A percentile compares a stretch with the other conserved stretches of the same genome.
Conservation (phyloP, 2,888 invertebrate genomes). For the Danaus chrysippus region DNA sequence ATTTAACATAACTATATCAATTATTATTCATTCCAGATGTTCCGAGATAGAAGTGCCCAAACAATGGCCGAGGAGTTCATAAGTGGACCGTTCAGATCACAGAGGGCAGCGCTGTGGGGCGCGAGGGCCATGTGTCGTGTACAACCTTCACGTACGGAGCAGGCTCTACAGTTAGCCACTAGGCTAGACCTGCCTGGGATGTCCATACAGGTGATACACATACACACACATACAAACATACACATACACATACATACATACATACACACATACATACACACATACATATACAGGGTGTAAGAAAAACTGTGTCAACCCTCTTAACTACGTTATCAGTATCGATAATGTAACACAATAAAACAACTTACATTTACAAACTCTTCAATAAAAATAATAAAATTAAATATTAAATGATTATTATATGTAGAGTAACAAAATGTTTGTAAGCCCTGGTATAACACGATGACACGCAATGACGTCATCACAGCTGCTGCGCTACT, state of each 20-base stretch:
- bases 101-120: constrained; percentile 89
- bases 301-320: too few relatives aligned
- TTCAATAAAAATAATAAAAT: too few relatives aligned
- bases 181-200: constrained; percentile 50
- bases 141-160: constrained; percentile 75
- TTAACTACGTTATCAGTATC: too few relatives aligned
- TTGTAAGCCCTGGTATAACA: too few relatives aligned
- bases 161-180: constrained; percentile 53
- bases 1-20: too few relatives aligned
- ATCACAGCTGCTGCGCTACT: too few relatives aligned
- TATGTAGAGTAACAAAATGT: too few relatives aligned
- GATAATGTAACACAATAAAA: too few relatives aligned
- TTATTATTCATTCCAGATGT: constrained; percentile 48
- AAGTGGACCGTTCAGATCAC: constrained; percentile 77
- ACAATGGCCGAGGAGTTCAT: constrained; percentile 87
- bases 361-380: too few relatives aligned
- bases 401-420: too few relatives aligned
- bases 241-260: background rate
- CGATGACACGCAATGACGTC: too few relatives aligned
- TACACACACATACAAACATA: background rate
- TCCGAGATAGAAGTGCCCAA: constrained; percentile 67
- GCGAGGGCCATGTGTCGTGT: constrained; percentile 89
- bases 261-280: background rate
- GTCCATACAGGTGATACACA: constrained; percentile 55
- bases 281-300: background rate